These are phyloP conservation scores for Aphaenogaster ashmeadi DNA, from an alignment of 1,140 invertebrate species.

Conservation along the genomic window DNA sequence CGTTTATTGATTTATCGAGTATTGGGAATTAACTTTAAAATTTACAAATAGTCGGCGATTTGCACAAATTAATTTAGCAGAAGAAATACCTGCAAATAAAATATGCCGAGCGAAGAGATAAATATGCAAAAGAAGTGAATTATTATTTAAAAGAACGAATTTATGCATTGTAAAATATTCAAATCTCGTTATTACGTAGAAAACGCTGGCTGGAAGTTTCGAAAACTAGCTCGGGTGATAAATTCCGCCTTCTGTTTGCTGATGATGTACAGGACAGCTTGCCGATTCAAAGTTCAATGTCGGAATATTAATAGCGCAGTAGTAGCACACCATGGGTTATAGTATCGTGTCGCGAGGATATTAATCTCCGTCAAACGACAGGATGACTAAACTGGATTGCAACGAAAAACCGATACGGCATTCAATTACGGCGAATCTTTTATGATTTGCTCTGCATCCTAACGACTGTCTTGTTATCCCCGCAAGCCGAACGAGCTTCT, in stretches of 20 bases:
- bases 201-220: background rate
- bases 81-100: background rate
- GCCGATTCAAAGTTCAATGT: constrained; percentile 44
- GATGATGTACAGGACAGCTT: constrained; percentile 16
- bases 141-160: background rate
- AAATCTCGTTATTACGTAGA: background rate
- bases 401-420: constrained; percentile 23
- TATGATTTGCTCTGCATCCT: background rate
- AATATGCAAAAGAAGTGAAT: background rate
- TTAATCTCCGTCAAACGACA: constrained; percentile 39
- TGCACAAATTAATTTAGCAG: background rate
- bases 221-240: constrained; percentile 30
- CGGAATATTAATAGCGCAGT: constrained; percentile 48
- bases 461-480: constrained; percentile 4
- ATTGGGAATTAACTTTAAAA: background rate
- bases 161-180: background rate
- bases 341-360: constrained; percentile 1
- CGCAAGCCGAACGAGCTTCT: background rate
- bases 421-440: background rate
- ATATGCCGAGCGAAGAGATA: background rate
- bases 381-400: background rate
- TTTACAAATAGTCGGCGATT: background rate
- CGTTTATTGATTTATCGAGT: background rate
- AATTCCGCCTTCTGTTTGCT: constrained; percentile 18
- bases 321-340: background rate